Base-by-base conservation (phyloP, 2,113 vertebrate species). In the Anas platyrhynchos region DNA sequence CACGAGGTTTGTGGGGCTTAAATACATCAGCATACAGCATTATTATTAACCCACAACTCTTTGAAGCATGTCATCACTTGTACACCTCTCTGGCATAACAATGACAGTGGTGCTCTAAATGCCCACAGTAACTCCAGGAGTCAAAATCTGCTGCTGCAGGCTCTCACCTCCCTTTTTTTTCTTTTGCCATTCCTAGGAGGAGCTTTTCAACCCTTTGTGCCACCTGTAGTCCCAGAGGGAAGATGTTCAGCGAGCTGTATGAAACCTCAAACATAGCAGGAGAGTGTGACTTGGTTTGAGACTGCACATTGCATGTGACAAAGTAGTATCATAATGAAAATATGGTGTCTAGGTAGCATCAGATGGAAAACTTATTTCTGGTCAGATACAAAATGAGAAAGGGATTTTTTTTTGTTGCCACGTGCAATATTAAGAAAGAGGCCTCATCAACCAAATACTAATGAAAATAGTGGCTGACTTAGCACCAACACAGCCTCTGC, bases 261-360 rank as follows among this genome's bases (percentile, higher is more conserved):
- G 0, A 83, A 25, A 73, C 23, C 22, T 6, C 59, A 73, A 11
- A 72, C 9, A 2, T 29, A 85, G 29, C 16, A 66, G 34, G 23
- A 54, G 44, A 67, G 18, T 5, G 23, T 32, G 25, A 16, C 12
- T 58, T 61, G 17, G 18, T 73, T 59, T 43, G 44, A 50, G 73
- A 26, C 41, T 27, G 11, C 43, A 52, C 44, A 22, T 71, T 77
- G 50, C 34, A 22, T 50, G 58, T 43, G 58, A 65, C 34, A 22
- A 43, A 52, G 14, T 25, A 29, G 36, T 66, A 36, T 32, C 1
- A 0, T 34, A 69, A 63, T 31, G 50, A 65, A 72, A 84, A 36
- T 63, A 22, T 0, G 3, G 16, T 65, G 31, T 72, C 36, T 50
- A 36, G 23, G 52, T 58, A 58, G 72, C 1, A 1, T 66, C 32